Base-by-base conservation (phyloP, 1,140 invertebrate genomes). In the Goniozus legneri region DNA sequence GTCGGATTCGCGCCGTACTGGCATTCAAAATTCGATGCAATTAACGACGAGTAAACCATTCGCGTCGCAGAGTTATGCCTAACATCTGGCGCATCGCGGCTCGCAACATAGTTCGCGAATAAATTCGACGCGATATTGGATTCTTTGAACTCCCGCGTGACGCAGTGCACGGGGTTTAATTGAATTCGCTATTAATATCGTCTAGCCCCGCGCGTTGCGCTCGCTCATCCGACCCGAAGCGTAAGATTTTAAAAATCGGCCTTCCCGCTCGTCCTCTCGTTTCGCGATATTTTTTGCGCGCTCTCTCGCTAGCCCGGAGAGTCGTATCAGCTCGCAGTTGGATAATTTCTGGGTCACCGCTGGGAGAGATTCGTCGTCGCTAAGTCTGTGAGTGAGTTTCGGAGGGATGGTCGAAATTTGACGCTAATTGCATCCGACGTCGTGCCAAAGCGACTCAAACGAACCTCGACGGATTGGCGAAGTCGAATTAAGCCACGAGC, bases 261-360 rank as follows among this genome's bases (percentile, higher is more conserved):
- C 6, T 12, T 10, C 3, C 21, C 12, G 36, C 24, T 8, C 3
- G 3, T 8, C 10, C 1, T 22, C 22, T 38, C 36, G 19, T 16
- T n/a, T n/a, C n/a, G n/a, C n/a, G n/a, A n/a, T 18, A 13, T 4
- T 37, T 13, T 12, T 34, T 19, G 47, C 16, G n/a, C n/a, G n/a
- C n/a, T n/a, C 42, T 37, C 30, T 20, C 20, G 27, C 12, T 18
- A 49, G 47, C 21, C 36, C 51, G 16, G 24, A 46, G 21, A n/a
- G 30, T 8, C 53, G 50, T 52, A 48, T 47, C 44, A 40, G 42
- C 31, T 16, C 37, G 15, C 45, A 34, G 31, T 55, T 39, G 39
- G 50, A 33, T 39, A 56, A 52, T 53, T 56, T 56, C 53, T 56
- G 47, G 50, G 50, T 53, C 53, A 53, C 44, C 48, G 53, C 36